These are phyloP conservation scores for Agriopis aurantiaria DNA, from an alignment of 2,888 invertebrate species.

Conservation along the genomic window DNA sequence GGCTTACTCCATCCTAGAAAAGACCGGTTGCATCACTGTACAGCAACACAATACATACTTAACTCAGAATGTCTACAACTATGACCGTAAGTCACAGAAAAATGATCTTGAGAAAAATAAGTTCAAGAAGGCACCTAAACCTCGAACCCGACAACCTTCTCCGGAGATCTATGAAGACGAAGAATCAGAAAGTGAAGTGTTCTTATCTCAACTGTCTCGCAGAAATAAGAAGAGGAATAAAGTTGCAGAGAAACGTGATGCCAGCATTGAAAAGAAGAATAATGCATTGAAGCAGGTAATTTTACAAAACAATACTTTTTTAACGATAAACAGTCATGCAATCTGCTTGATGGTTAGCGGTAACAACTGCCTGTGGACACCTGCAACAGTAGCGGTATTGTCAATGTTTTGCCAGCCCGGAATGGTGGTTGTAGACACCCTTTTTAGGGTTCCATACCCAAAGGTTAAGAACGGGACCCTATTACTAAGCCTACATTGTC, in stretches of 20 bases:
- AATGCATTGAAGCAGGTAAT: slow-evolving; percentile 61
- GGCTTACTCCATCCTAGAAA: slow-evolving; percentile 58
- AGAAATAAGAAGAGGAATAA: slow-evolving; percentile 67
- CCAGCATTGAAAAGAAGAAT: slow-evolving; percentile 61
- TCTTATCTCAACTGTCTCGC: slow-evolving; percentile 68
- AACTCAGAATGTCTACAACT: slow-evolving; percentile 74
- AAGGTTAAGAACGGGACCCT: no score
- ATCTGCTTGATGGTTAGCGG: no score
- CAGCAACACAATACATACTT: slow-evolving; percentile 74
- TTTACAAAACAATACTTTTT: not conserved
- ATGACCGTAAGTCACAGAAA: slow-evolving; percentile 42
- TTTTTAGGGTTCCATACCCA: no score
- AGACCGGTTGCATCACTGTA: slow-evolving; percentile 62
- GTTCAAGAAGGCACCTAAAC: slow-evolving; percentile 52
- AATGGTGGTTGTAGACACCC: no score
- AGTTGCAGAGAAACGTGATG: slow-evolving; percentile 59
- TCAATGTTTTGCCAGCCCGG: no score
- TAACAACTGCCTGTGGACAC: no score
- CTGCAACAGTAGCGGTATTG: no score
- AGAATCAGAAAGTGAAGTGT: slow-evolving; percentile 71
- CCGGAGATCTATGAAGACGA: slow-evolving; percentile 64
- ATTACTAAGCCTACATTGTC: no score
- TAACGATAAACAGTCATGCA: no score
- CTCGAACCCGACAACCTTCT: slow-evolving; percentile 45
- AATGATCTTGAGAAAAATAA: slow-evolving; percentile 57